A percentile compares a stretch with the other conserved stretches of the same genome.
Conservation (phyloP, 64 coral and sea anemone genomes). For the Acropora yongei region DNA sequence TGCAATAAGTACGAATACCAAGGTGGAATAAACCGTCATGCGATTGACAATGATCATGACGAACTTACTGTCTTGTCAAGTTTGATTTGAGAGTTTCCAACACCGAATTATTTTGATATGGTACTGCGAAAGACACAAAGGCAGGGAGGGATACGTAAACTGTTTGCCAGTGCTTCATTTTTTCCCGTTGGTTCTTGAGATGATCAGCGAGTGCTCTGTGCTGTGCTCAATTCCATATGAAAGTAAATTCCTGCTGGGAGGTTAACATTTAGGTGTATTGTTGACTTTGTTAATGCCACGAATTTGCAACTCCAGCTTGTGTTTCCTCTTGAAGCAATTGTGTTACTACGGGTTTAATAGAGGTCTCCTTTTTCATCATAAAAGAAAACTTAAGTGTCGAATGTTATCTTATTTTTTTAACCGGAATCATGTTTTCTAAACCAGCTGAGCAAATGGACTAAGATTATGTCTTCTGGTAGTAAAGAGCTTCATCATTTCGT, state of each 20-base stretch:
- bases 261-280: background rate
- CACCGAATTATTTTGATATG: constrained; percentile 15
- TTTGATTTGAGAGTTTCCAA: background rate
- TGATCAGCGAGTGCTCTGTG: background rate
- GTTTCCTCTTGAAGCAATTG: background rate
- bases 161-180: background rate
- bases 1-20: background rate
- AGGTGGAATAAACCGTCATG: background rate
- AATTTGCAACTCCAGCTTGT: background rate
- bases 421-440: background rate
- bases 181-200: background rate
- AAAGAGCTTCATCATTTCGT: background rate
- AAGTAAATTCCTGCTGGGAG: background rate
- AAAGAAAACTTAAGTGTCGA: background rate
- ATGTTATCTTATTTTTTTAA: no score
- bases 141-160: no score
- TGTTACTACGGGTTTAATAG: background rate
- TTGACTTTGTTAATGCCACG: background rate
- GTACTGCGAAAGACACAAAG: no score
- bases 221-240: background rate
- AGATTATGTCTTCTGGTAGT: background rate
- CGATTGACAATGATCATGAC: background rate
- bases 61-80: background rate
- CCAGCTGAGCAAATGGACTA: background rate
- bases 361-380: background rate